Conservation (phyloP, 2,113 vertebrate genomes). For the Athene cunicularia region DNA sequence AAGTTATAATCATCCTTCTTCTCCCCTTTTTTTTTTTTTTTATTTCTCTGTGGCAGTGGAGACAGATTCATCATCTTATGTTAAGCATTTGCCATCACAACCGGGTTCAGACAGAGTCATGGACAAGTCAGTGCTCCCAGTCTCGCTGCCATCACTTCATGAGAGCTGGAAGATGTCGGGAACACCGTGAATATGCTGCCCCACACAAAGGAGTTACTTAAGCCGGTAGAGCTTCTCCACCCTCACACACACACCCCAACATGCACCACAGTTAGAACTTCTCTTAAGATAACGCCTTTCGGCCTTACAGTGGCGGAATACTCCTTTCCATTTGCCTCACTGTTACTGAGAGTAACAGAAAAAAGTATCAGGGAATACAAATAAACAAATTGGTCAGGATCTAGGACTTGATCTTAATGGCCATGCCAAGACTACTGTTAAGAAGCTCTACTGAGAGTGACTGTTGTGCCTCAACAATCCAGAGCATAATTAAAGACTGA, state of each 20-base stretch:
- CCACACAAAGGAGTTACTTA: fast-evolving
- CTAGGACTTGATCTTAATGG: not conserved
- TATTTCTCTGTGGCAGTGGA: not conserved
- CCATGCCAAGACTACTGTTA: fast-evolving
- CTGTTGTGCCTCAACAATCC: not conserved
- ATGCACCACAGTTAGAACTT: fast-evolving
- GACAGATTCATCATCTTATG: not conserved
- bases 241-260: fast-evolving
- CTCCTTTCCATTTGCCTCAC: not conserved
- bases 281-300: not conserved
- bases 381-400: not conserved
- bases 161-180: not conserved
- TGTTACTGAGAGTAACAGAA: not conserved
- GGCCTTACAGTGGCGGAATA: not conserved
- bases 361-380: not conserved
- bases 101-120: not conserved
- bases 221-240: not conserved
- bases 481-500: not conserved
- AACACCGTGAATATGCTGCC: fast-evolving
- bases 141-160: not conserved
- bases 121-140: not conserved
- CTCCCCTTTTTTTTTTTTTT: not conserved
- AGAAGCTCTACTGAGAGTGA: not conserved
- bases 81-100: not conserved
- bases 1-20: not conserved